Base-by-base conservation (phyloP, 2,888 invertebrate genomes). In the Melanargia galathea region DNA sequence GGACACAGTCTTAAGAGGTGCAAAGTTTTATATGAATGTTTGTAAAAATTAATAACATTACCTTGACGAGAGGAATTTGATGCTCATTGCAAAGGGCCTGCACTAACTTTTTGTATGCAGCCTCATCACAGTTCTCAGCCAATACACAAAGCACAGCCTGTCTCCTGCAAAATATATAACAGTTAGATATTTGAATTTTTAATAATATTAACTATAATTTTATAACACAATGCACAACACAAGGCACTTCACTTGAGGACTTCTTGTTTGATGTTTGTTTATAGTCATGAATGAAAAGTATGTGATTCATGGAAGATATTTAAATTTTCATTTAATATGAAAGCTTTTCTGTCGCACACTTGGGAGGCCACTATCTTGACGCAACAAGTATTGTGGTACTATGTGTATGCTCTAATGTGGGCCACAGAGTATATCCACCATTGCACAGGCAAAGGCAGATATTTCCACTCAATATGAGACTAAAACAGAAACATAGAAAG, bases 41-140 rank as follows among this genome's bases (percentile, higher is more conserved):
- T 38, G 6, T 20, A 20, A 22, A 18, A 38, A 16, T 13, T 20
- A 8, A 35, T 35, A 20, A 11, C 3, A 40, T 77, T 80, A 92
- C 92, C 93, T 97, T 97, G 73, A 99, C 96, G 69, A 99, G 93
- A 66, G 99, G 98, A 83, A 99, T 99, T 85, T 97, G 96, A 91
- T 99, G 99, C 91, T 99, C 99, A 71, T 98, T 97, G 93, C 99
- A 99, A 63, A 99, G 94, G 45, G 99, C 99, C 82, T 98, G 97
- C 26, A 99, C 97, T 58, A 99, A 93, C 85, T 98, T 99, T 84
- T 98, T 97, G 93, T 99, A 99, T 90, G 96, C 95, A 59, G 97
- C 97, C 90, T 99, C 99, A 80, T 99, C 99, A 83, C 99, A 99
- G 91, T 99, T 99, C 89, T 99, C 98, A 66, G 99, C 99, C 77